These are phyloP conservation scores for Pluvianellus socialis DNA, from an alignment of 2,113 vertebrate species.

Conservation along the genomic window DNA sequence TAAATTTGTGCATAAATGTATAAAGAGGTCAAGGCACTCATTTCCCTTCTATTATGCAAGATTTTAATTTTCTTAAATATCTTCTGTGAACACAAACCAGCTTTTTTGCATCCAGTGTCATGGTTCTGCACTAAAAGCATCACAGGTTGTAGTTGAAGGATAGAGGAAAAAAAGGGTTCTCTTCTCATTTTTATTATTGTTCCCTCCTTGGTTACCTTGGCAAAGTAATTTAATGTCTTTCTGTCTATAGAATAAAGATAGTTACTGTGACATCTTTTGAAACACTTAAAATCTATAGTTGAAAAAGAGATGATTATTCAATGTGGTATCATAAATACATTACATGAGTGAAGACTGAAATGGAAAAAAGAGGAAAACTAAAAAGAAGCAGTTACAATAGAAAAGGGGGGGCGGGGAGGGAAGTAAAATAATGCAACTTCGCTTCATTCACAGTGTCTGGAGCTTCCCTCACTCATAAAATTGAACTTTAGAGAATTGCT, in stretches of 20 bases:
- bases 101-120: background rate
- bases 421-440: background rate
- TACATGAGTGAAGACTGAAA: background rate
- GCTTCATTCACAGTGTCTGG: background rate
- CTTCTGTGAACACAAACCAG: background rate
- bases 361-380: background rate
- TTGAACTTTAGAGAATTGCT: background rate
- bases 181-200: background rate
- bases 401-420: accelerated
- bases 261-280: background rate
- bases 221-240: background rate
- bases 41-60: background rate
- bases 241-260: background rate
- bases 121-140: background rate
- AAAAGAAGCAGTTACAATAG: background rate
- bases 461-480: background rate
- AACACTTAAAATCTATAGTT: background rate
- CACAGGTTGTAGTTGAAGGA: background rate
- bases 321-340: background rate
- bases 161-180: background rate
- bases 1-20: background rate
- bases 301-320: background rate
- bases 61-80: constrained; percentile 9
- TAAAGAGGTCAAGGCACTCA: background rate
- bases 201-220: background rate